Conservation (phyloP, 2,888 invertebrate species). For the Ochropacha duplaris region DNA sequence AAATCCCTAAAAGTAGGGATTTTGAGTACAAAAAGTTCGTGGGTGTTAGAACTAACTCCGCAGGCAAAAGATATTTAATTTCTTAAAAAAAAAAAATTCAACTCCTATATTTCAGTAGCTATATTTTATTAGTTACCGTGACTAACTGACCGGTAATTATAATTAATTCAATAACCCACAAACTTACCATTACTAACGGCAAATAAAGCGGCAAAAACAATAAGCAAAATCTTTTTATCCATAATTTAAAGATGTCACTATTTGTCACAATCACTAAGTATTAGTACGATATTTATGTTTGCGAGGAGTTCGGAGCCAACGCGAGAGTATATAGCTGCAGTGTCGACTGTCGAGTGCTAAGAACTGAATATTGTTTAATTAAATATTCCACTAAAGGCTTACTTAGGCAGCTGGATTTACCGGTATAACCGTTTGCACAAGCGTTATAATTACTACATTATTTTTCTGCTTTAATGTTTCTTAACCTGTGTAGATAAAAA, state of each 20-base stretch:
- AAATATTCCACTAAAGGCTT: slow-evolving; percentile 50
- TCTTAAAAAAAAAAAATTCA: too few species aligned
- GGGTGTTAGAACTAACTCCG: too few species aligned
- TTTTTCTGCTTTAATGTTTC: not conserved
- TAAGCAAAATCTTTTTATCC: slow-evolving; percentile 46
- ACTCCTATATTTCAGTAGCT: too few species aligned
- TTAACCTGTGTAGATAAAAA: too few species aligned
- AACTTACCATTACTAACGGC: slow-evolving; percentile 52
- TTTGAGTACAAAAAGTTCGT: too few species aligned
- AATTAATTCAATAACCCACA: not conserved
- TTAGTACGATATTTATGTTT: not conserved
- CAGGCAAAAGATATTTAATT: too few species aligned
- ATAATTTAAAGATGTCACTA: slow-evolving; percentile 31
- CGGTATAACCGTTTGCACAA: slow-evolving; percentile 55
- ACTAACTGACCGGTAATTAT: too few species aligned
- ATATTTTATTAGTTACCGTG: too few species aligned
- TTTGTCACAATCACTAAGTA: slow-evolving; percentile 13
- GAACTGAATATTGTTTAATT: slow-evolving; percentile 49
- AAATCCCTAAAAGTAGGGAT: too few species aligned
- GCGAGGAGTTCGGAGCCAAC: slow-evolving; percentile 16
- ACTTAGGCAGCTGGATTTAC: slow-evolving; percentile 56
- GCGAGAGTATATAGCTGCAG: slow-evolving; percentile 17
- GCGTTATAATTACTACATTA: slow-evolving; percentile 13
- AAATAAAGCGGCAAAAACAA: slow-evolving; percentile 46
- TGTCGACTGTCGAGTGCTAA: slow-evolving; percentile 20